phyloP scores from a whole-genome alignment of 1,140 invertebrate genomes.

The Rhopalosiphum padi region DNA sequence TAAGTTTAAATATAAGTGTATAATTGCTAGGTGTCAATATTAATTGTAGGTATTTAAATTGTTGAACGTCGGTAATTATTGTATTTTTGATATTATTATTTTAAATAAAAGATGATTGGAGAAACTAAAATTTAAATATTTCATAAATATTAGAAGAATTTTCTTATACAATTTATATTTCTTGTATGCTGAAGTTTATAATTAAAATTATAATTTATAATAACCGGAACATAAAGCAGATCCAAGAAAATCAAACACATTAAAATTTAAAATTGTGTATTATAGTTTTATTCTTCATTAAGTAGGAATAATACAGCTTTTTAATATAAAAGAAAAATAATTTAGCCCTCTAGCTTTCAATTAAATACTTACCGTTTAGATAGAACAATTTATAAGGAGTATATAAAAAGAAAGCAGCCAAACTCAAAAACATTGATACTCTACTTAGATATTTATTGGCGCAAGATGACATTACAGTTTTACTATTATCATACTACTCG shows the following conservation, averaged over 20 bases:
- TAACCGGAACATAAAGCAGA: neutral
- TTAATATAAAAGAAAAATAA: neutral
- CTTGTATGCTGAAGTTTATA: neutral
- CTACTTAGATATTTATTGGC: neutral
- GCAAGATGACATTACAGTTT: conserved; percentile 6
- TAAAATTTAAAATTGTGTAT: neutral
- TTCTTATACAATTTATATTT: neutral
- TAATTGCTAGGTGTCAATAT: neutral
- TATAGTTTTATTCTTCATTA: neutral
- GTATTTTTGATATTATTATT: neutral
- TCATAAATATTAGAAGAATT: neutral
- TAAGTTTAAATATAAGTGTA: neutral
- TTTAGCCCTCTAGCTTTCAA: neutral
- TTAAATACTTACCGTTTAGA: neutral
- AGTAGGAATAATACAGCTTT: neutral
- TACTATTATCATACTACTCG: neutral
- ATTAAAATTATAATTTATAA: neutral
- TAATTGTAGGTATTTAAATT: neutral
- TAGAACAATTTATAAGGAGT: too few relatives aligned
- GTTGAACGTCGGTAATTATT: neutral
- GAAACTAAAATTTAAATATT: neutral
- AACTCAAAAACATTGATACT: neutral
- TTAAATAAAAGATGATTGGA: neutral
- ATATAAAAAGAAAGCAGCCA: neutral
- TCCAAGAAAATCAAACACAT: neutral